These are phyloP conservation scores for Notechis scutatus DNA, from an alignment of 2,113 vertebrate species.

Conservation along the genomic window DNA sequence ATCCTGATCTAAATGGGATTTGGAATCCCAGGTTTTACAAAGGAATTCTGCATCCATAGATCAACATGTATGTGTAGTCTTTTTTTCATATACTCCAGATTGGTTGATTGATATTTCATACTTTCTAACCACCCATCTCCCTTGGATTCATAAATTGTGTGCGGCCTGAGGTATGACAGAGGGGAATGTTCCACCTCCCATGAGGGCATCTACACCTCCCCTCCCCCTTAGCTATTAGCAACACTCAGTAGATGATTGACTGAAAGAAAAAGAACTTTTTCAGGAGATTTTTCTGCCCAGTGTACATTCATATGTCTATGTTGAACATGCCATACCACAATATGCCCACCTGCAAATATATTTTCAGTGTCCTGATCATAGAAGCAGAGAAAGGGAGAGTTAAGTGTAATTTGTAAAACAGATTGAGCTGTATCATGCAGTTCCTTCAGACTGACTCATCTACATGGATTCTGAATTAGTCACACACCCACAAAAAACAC, in stretches of 20 bases:
- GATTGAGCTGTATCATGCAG: background rate
- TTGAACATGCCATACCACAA: background rate
- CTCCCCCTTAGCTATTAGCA: background rate
- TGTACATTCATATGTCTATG: background rate
- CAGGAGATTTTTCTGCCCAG: too few relatives aligned
- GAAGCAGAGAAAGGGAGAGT: background rate
- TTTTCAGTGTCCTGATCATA: background rate
- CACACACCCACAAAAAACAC: background rate
- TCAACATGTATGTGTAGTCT: background rate
- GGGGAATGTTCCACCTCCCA: background rate
- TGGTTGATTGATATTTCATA: background rate
- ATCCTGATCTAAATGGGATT: background rate
- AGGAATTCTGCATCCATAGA: background rate
- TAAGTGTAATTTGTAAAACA: background rate
- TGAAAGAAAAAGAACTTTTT: background rate
- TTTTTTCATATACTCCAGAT: background rate
- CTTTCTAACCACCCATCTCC: background rate
- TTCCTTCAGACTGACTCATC: background rate
- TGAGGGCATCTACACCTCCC: background rate
- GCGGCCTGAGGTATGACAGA: background rate
- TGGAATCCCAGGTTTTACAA: background rate
- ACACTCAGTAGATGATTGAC: background rate
- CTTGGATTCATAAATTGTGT: background rate
- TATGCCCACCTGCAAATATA: background rate
- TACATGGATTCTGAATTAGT: background rate